These are phyloP conservation scores for Drosophila pseudotalamancana DNA, from an alignment of 2,888 invertebrate genomes.

Conservation along the genomic window DNA sequence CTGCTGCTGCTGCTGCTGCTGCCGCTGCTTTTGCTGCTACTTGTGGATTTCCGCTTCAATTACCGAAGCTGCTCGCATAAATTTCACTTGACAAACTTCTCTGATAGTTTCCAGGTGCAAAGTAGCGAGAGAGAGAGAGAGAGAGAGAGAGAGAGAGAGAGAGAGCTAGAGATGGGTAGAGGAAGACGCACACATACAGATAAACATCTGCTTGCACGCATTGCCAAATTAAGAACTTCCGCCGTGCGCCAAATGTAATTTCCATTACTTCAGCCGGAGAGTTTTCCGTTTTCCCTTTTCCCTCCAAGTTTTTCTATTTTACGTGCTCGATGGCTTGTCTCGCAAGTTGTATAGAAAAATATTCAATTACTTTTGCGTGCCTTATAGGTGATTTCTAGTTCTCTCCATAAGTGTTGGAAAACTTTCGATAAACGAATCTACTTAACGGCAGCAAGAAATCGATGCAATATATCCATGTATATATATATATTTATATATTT, in stretches of 20 bases:
- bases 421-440: no score
- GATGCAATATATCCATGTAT: background rate
- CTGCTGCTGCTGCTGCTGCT: conserved; percentile 12
- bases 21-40: conserved; percentile 34
- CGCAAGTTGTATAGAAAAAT: conserved; percentile 5
- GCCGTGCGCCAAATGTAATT: conserved; percentile 31
- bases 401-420: background rate
- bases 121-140: background rate
- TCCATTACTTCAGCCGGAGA: conserved; percentile 14
- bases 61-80: conserved; percentile 71
- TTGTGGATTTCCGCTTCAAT: conserved; percentile 79
- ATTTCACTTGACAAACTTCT: conserved; percentile 76
- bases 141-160: background rate
- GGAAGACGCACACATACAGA: background rate
- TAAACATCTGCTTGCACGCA: conserved; percentile 33
- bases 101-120: conserved; percentile 46
- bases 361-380: conserved; percentile 4
- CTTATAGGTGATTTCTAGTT: background rate
- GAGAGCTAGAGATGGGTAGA: background rate
- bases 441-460: no score
- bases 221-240: conserved; percentile 71
- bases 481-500: background rate
- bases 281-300: background rate
- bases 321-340: background rate
- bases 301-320: background rate